Evolutionary conservation across 2,113 vertebrate species (phyloP), one percentile per base, ranked within the genome.

Genomic region (Ptilonorhynchus violaceus): DNA sequence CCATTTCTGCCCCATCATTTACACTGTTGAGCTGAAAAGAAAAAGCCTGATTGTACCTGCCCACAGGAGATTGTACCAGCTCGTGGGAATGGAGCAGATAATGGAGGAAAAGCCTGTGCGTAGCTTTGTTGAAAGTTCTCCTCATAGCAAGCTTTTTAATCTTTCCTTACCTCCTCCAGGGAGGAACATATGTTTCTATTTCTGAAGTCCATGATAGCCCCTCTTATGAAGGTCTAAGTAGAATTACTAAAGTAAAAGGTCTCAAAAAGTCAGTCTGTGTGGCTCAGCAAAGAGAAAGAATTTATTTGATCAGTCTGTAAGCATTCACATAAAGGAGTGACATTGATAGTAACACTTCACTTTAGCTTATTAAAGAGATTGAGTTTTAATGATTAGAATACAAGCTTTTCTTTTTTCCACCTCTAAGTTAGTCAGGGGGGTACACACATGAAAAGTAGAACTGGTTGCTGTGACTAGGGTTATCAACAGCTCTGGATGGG

Each of bases 231-330:
- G n/a, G 66, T 83, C 66, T 95, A 64, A 37, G n/a, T 41, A 93
- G 75, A 85, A 88, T 73, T 91, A 83, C 69, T 92, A 90, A 72
- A 82, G 60, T 42, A 87, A 89, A 84, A 96, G 68, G 49, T 76
- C 82, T 92, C 37, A 60, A 69, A 85, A 88, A 94, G 70, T 79
- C 67, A 60, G 44, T 75, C 33, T 53, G 4, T 60, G 15, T 73
- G 76, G 44, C 37, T 85, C 50, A 85, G 23, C 41, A 68, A 88
- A 94, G 73, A 79, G 62, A 79, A 89, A 84, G 11, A n/a, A 85
- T 25, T 33, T 4, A 58, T 75, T 85, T 41, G 21, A 83, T 88
- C 78, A 37, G 22, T 58, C 53, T 82, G 53, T 50, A 76, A 79
- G 58, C 63, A 16, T 42, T 82, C 44, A 44, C 28, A 37, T 9